Conservation (phyloP, 2,113 vertebrate genomes). For the Pseudorasbora parva region DNA sequence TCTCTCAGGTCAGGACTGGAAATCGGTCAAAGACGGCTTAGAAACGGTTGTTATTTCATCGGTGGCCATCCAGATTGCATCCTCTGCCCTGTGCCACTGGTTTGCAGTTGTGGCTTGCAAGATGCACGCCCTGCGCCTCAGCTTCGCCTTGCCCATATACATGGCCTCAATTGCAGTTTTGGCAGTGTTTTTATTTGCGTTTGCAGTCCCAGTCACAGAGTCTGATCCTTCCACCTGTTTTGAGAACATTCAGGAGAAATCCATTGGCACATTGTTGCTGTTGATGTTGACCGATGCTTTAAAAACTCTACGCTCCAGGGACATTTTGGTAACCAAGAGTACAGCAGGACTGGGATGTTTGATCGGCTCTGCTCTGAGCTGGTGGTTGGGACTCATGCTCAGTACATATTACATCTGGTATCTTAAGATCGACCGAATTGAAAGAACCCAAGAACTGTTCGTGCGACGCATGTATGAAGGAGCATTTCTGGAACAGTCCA, state of each 20-base stretch:
- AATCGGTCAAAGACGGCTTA: neutral
- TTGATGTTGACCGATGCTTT: slow-evolving; percentile 60
- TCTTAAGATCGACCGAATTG: slow-evolving; percentile 66
- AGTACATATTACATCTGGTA: slow-evolving; percentile 68
- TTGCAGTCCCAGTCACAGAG: slow-evolving; percentile 42
- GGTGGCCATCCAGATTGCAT: slow-evolving; percentile 67
- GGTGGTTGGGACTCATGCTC: slow-evolving; percentile 69
- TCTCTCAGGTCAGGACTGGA: neutral
- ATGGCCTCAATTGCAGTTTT: slow-evolving; percentile 67
- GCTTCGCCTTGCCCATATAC: slow-evolving; percentile 73
- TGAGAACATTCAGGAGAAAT: neutral
- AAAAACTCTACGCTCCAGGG: slow-evolving; percentile 59
- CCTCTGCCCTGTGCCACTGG: slow-evolving; percentile 73
- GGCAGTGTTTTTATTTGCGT: slow-evolving; percentile 55
- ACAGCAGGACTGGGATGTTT: slow-evolving; percentile 48
- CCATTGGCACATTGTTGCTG: slow-evolving; percentile 25
- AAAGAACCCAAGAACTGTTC: slow-evolving; percentile 73
- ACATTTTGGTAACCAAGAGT: slow-evolving; percentile 31
- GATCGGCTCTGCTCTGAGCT: slow-evolving; percentile 57
- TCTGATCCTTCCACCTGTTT: slow-evolving; percentile 47
- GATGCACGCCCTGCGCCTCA: slow-evolving; percentile 71
- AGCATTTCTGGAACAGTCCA: slow-evolving; percentile 74
- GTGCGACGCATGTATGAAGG: slow-evolving; percentile 68
- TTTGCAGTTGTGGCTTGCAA: slow-evolving; percentile 73
- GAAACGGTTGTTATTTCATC: slow-evolving; percentile 2